phyloP scores from a whole-genome alignment of 2,113 vertebrate genomes.

The Heloderma charlesbogerti region DNA sequence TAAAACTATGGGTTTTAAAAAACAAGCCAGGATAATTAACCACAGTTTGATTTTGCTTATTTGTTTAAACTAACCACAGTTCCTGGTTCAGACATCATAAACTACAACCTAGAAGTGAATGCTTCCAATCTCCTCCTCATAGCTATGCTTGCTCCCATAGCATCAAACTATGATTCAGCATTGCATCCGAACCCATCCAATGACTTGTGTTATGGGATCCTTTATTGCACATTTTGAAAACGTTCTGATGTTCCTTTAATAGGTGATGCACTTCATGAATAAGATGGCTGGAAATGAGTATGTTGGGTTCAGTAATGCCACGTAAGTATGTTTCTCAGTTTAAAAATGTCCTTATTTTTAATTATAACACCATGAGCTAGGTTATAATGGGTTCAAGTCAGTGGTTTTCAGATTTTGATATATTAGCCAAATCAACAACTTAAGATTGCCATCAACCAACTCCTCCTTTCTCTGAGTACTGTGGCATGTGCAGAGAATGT shows the following conservation, averaged over 20 bases:
- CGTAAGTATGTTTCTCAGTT: conserved; percentile 85
- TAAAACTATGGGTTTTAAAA: neutral
- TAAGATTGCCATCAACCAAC: neutral
- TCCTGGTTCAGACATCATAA: neutral
- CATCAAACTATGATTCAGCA: neutral
- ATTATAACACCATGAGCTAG: neutral
- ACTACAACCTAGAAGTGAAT: neutral
- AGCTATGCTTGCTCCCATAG: neutral
- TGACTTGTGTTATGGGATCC: neutral
- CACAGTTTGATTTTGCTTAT: neutral
- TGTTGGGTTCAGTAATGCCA: conserved; percentile 98
- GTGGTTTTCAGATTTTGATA: neutral
- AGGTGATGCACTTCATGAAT: conserved; percentile 99
- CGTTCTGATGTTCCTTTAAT: conserved; percentile 31
- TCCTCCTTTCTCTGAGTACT: neutral
- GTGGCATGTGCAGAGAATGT: neutral
- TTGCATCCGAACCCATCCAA: neutral
- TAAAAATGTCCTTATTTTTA: neutral
- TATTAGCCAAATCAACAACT: neutral
- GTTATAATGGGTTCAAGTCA: neutral
- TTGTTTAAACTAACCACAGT: neutral
- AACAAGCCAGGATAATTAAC: neutral
- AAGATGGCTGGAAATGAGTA: conserved; percentile 99
- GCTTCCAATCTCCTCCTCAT: neutral
- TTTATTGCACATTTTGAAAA: neutral